Evolutionary conservation across 1,140 invertebrate species (phyloP), one percentile per base, ranked within the genome.

Genomic region (Globodera ellingtonae): DNA sequence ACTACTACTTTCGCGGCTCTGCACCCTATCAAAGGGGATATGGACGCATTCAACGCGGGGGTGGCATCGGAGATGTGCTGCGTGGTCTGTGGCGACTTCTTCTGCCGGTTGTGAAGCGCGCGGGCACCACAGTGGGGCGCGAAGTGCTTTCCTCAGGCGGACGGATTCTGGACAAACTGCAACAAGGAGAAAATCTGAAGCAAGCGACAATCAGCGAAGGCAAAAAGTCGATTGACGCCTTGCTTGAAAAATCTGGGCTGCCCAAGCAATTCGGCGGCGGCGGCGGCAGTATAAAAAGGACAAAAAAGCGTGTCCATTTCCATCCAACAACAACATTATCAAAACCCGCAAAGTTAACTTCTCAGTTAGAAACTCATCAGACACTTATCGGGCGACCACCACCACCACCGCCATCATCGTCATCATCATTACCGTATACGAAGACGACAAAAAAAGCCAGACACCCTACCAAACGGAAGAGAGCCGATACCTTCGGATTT

Each of bases 21-120:
- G 15, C 59, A 10, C 62, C 52, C 3, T 77, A 48, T 15, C 74
- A 79, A 79, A 52, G 70, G 65, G 78, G 78, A 1, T 79, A 79
- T 21, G 74, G 74, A 76, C 50, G 7, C 50, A 18, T 18, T 0
- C 74, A 75, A 18, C 3, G 74, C 5, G 74, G 78, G 76, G 74
- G n/a, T 8, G 74, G 74, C 4, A n/a, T 75, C 6, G 74, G 67
- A n/a, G 66, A 75, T 75, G 50, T 75, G 15, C 24, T 75, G 18
- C 15, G 66, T n/a, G 66, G 74, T 18, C 24, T 75, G 5, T 75
- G 74, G 74, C 50, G 74, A 5, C 70, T 75, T 24, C 46, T 75
- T 24, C 50, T 75, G 6, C 74, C 74, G 48, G 46, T 75, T n/a
- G 44, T 71, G 6, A 56, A 24, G 24, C 74, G 66, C 46, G 74